These are phyloP conservation scores for Monoplex corrugatus DNA, from an alignment of 2,888 invertebrate genomes.

Conservation along the genomic window DNA sequence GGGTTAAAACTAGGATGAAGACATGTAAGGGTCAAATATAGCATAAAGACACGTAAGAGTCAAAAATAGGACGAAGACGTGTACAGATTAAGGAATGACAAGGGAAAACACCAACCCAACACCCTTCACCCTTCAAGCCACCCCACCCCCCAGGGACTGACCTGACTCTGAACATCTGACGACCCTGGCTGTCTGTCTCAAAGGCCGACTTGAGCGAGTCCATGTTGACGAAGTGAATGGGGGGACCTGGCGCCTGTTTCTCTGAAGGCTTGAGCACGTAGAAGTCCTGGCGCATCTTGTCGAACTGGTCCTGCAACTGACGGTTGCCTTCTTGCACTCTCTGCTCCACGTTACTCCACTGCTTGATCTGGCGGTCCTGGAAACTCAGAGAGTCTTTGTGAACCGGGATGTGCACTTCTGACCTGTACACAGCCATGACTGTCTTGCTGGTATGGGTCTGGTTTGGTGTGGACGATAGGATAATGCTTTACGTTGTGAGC, in stretches of 20 bases:
- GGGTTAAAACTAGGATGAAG: too few species aligned
- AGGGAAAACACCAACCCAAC: background rate
- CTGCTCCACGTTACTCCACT: slow-evolving; percentile 77
- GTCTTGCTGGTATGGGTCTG: too few species aligned
- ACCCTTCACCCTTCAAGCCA: too few species aligned
- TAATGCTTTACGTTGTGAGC: too few species aligned
- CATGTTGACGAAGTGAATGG: slow-evolving; percentile 57
- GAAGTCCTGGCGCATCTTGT: slow-evolving; percentile 79
- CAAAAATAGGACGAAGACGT: too few species aligned
- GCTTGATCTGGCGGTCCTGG: slow-evolving; percentile 78
- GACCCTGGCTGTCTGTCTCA: slow-evolving; percentile 71
- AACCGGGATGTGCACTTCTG: slow-evolving; percentile 80
- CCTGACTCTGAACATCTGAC: slow-evolving; percentile 72
- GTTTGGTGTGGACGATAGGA: too few species aligned
- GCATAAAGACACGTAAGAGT: too few species aligned
- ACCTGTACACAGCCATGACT: slow-evolving; percentile 69
- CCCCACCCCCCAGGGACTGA: background rate
- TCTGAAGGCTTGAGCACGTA: slow-evolving; percentile 79
- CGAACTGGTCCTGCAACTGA: slow-evolving; percentile 78
- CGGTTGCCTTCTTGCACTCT: slow-evolving; percentile 73
- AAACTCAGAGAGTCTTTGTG: slow-evolving; percentile 78
- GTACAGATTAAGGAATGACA: too few species aligned
- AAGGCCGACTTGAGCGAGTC: slow-evolving; percentile 70
- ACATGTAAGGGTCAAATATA: too few species aligned
- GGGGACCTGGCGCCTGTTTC: slow-evolving; percentile 64